Base-by-base conservation (phyloP, 2,797 vertebrate species). In the Vipera ursinii region DNA sequence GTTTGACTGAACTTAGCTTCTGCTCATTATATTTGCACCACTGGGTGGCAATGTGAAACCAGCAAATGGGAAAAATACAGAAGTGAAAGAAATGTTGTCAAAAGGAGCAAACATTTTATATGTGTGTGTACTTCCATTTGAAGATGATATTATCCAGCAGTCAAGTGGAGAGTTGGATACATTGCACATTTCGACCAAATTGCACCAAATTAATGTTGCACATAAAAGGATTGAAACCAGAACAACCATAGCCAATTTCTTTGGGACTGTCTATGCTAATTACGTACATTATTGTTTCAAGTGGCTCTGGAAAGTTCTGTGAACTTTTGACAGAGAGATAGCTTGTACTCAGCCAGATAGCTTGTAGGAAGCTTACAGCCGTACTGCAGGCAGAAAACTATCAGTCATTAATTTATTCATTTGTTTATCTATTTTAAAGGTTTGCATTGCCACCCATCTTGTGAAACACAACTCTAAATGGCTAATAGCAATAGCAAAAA, bases 11-110 rank as follows among this genome's bases (percentile, higher is more conserved):
- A 55, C 15, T 53, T 15, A 55, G 53, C n/a, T 87, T n/a, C 53
- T 87, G 53, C 55, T 87, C 3, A 10, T 51, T 55, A 63, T 90
- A 55, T 44, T 92, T 13, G 15, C 26, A 65, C 86, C 95, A 61
- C 92, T 61, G 93, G 95, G 59, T 95, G 95, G 94, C n/a, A 95
- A 89, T 90, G 26, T 24, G 5, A 24, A 53, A 2, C 91, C 56
- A 8, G 15, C 51, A 90, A 91, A 89, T 22, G 12, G 15, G 22
- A 9, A 38, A 26, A 3, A 2, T 38, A 56, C 32, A 65, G 78
- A 7, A 6, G 20, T 20, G 10, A 24, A 2, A 8, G 4, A 22
- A 61, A 82, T 12, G 12, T 57, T 20, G 2, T 78, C 55, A 92
- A 56, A 56, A 2, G 2, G 12, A 93, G 2, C 5, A 0, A 61